Conservation (phyloP, 2,797 vertebrate genomes). For the Chromis chromis region DNA sequence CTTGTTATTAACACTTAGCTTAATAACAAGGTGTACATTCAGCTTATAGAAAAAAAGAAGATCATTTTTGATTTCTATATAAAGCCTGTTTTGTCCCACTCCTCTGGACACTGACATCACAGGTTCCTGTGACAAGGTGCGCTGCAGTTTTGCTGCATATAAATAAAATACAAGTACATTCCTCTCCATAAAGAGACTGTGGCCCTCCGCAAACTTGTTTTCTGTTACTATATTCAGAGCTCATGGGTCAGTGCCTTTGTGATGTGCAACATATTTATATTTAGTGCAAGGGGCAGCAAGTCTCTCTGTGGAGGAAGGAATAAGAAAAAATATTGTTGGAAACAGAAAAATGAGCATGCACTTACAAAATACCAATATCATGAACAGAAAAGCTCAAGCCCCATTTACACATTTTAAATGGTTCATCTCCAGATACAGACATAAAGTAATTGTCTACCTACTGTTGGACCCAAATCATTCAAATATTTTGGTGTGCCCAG, state of each 20-base stretch:
- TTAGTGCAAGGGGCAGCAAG: constrained; percentile 8
- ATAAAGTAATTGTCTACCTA: neutral
- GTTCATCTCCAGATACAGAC: neutral
- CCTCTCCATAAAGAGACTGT: neutral
- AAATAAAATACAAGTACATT: constrained; percentile 36
- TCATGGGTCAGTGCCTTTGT: constrained; percentile 24
- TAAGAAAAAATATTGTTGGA: neutral
- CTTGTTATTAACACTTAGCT: too few relatives aligned
- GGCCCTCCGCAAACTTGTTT: constrained; percentile 1
- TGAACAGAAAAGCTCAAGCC: neutral
- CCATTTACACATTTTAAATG: neutral
- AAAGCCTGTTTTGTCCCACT: neutral
- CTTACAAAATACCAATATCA: neutral
- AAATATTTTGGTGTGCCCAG: too few relatives aligned
- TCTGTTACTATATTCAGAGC: constrained; percentile 20
- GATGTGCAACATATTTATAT: constrained; percentile 24
- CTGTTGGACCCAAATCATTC: neutral
- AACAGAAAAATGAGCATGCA: neutral
- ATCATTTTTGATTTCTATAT: too few relatives aligned
- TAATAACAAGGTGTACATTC: too few relatives aligned
- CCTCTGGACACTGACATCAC: neutral
- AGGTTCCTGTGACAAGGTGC: neutral
- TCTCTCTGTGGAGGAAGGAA: neutral
- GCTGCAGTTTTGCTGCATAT: constrained; percentile 1
- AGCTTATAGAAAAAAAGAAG: too few relatives aligned